Base-by-base conservation (phyloP, 2,888 invertebrate species). In the Pocota personata region DNA sequence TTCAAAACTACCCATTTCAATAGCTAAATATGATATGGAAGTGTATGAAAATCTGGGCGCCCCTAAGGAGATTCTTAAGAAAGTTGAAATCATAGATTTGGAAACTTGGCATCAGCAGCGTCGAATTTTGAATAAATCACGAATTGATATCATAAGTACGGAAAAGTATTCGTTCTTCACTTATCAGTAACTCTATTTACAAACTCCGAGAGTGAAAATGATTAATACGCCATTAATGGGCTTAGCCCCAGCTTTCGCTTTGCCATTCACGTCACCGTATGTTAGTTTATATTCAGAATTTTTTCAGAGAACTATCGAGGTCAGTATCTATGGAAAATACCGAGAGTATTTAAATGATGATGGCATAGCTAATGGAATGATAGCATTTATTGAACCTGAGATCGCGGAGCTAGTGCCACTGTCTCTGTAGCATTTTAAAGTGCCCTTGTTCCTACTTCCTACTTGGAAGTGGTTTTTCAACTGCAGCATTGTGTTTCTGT, bases 151-250 rank as follows among this genome's bases (percentile, higher is more conserved):
- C 8, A 73, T 60, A 64, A 24, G 43, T 5, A 5, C 10, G 24
- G 58, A 89, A 4, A 88, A 82, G 40, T 80, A 82, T 35, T 82
- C 87, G 0, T 88, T 88, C 7, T 89, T 79, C 50, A 21, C 88
- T 0, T 88, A 89, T 46, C 89, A 89, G 40, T 89, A 89, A 40
- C 88, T 87, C 6, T 86, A 86, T 16, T n/a, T 88, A 40, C 52
- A 50, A n/a, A 76, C 69, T 14, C 88, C 88, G 0, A 60, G 75
- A 0, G 60, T 88, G 19, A 80, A 79, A 10, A 14, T 52, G 1
- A 50, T 88, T 12, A 6, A 73, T 1, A 19, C 87, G 2, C 72
- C 88, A 0, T 52, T 89, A 3, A 72, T 86, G 24, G 19, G 75
- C 10, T 57, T 88, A 27, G 73, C 79, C 30, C 77, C 62, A 8